Conservation (phyloP, 2,113 vertebrate species). For the Petrocephalus microphthalmus region DNA sequence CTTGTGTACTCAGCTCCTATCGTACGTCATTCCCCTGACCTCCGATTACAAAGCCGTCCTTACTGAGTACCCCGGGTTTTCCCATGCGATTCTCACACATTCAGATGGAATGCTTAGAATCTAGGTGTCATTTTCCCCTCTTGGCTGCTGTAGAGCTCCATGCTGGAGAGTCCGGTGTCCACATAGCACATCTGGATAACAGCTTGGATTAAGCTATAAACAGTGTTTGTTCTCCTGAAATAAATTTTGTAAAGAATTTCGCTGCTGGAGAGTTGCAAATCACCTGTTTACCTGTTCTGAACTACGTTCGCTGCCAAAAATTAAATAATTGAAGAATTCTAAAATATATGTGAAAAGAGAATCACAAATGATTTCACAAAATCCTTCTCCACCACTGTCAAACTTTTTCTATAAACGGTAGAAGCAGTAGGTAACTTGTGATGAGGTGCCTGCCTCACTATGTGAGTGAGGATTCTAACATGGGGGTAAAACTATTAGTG, state of each 20-base stretch:
- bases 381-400: background rate
- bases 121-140: slow-evolving; percentile 42
- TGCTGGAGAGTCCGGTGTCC: slow-evolving; percentile 14
- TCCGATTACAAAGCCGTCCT: slow-evolving; percentile 34
- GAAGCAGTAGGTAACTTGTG: background rate
- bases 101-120: slow-evolving; percentile 58
- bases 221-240: background rate
- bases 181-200: slow-evolving; percentile 33
- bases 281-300: too few relatives aligned
- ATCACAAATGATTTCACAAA: too few relatives aligned
- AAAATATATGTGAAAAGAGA: too few relatives aligned
- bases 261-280: too few relatives aligned
- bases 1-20: slow-evolving; percentile 29
- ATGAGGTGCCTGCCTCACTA: background rate
- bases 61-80: slow-evolving; percentile 35
- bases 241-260: background rate
- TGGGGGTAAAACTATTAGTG: background rate
- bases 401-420: background rate
- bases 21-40: slow-evolving; percentile 56
- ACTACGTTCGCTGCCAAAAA: too few relatives aligned
- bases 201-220: slow-evolving; percentile 28
- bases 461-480: background rate
- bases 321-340: too few relatives aligned
- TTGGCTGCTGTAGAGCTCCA: slow-evolving; percentile 24
- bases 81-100: slow-evolving; percentile 55